These are phyloP conservation scores for Cecropterus lyciades DNA, from an alignment of 1,140 invertebrate genomes.

Conservation along the genomic window DNA sequence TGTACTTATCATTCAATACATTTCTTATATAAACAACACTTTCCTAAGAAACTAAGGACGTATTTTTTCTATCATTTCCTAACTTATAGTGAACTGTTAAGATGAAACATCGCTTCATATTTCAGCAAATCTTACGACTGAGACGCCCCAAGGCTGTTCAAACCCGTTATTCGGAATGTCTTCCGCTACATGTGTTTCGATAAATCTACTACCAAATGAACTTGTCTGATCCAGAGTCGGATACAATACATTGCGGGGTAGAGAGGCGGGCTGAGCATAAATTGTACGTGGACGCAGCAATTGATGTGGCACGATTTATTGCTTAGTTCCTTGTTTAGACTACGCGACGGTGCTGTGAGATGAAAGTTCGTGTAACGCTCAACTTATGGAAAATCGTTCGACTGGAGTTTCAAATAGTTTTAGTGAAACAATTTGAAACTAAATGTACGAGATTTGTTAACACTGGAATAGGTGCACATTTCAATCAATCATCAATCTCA, in stretches of 20 bases:
- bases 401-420: conserved; percentile 16
- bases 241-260: conserved; percentile 55
- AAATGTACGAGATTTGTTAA: background rate
- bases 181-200: conserved; percentile 44
- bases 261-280: conserved; percentile 51
- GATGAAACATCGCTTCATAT: conserved; percentile 13
- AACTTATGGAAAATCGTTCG: conserved; percentile 24
- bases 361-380: conserved; percentile 26
- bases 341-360: conserved; percentile 7
- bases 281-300: conserved; percentile 51
- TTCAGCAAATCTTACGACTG: conserved; percentile 20
- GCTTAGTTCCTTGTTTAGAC: conserved; percentile 39
- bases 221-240: conserved; percentile 54
- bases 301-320: conserved; percentile 55
- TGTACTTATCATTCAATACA: background rate
- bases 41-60: background rate
- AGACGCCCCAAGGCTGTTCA: conserved; percentile 15
- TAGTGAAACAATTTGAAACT: conserved; percentile 1
- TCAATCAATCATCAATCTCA: no score
- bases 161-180: conserved; percentile 30
- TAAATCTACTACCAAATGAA: conserved; percentile 56
- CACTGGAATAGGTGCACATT: no score
- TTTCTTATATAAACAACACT: background rate
- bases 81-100: conserved; percentile 8
- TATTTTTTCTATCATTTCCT: background rate